Percentiles rank a stretch among this genome's conserved stretches.
These are phyloP conservation scores for Hydraecia micacea DNA, from an alignment of 2,888 invertebrate species.

Conservation along the genomic window DNA sequence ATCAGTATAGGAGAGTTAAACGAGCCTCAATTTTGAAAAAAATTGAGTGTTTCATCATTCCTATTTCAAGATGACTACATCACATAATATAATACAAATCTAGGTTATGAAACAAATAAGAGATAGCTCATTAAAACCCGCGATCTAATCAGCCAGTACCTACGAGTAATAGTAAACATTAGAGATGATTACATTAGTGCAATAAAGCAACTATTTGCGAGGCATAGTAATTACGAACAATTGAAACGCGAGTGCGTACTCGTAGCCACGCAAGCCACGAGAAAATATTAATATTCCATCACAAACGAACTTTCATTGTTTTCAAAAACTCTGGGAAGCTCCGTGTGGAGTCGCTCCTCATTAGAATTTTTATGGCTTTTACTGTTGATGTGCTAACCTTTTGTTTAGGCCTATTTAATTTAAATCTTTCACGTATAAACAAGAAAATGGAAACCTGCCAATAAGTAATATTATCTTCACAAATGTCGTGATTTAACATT, in stretches of 20 bases:
- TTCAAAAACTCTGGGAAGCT: conserved; percentile 72
- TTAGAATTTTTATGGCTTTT: conserved; percentile 70
- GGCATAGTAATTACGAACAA: conserved; percentile 20
- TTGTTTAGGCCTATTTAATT: conserved; percentile 41
- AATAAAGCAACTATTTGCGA: conserved; percentile 35
- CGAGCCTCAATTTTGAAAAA: background rate
- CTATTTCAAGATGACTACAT: conserved; percentile 11
- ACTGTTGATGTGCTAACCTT: conserved; percentile 53
- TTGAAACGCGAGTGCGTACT: background rate
- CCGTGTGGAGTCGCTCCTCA: conserved; percentile 62
- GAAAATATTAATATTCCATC: conserved; percentile 26
- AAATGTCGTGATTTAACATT: conserved; percentile 29
- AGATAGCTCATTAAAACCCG: conserved; percentile 21
- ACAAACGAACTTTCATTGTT: conserved; percentile 35
- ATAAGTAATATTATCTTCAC: conserved; percentile 21
- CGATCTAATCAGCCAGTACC: conserved; percentile 27
- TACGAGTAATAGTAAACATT: conserved; percentile 42
- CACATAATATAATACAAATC: conserved; percentile 10
- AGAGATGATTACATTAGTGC: conserved; percentile 26
- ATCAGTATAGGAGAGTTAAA: background rate
- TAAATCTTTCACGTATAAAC: conserved; percentile 47
- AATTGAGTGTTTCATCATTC: background rate
- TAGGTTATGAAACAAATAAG: conserved; percentile 42
- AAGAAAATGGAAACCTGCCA: conserved; percentile 39
- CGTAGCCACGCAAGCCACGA: conserved; percentile 1